Evolutionary conservation across 2,797 vertebrate species (phyloP), one percentile per base, ranked within the genome.

Genomic region (Poeciliopsis turneri): DNA sequence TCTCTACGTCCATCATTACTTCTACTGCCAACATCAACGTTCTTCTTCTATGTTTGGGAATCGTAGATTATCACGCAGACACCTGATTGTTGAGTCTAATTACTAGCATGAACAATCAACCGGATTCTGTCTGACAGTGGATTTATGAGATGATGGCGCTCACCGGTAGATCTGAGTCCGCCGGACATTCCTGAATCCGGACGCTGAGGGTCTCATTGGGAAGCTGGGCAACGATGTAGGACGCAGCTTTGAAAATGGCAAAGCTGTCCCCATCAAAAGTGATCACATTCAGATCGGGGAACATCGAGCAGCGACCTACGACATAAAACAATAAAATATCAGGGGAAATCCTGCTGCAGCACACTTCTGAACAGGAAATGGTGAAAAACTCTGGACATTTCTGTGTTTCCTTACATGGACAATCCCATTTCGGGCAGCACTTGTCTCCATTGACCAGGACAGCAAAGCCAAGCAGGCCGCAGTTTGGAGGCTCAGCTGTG

Each of bases 381-480:
- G 12, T 18, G 3, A 36, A 55, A 45, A 55, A 45, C 55, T 30
- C 30, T 7, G 16, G 2, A 74, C 33, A 15, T 36, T 12, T 1
- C 3, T 68, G 13, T 68, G 20, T 6, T 20, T 86, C 45, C 98
- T 97, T 93, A 99, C 98, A 99, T 93, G 98, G 96, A 88, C 98
- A 99, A 84, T 97, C 96, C 98, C 98, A 99, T 92, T 96, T 89
- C 0, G 98, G 97, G 82, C 98, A 99, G 94, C 98, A 99, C 87
- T 95, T 98, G 93, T 99, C 97, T 76, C 97, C 97, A 41, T 98
- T 98, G 69, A 95, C 93, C 84, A 96, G 95, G 43, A 97, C 78
- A 0, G 97, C 96, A 2, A 98, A 97, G 82, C 98, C 98, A 57
- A 98, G 92, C 84, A 99, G 93, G 79, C 98, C 98, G 69, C 98